Conservation (phyloP, 2,797 vertebrate species). For the Pseudomugil tenellus region DNA sequence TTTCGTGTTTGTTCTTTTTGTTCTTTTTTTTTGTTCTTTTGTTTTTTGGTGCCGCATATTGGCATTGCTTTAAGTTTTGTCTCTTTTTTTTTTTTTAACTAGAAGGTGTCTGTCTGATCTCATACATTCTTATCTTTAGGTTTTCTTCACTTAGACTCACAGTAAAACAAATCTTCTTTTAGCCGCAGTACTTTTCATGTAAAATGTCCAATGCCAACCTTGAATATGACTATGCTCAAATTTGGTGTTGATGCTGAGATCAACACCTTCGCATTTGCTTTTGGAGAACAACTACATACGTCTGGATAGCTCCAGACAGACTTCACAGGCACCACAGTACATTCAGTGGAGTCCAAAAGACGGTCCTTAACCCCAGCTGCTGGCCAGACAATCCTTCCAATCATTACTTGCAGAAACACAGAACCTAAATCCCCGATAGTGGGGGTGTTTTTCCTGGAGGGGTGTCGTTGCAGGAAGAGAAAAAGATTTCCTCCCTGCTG, state of each 20-base stretch:
- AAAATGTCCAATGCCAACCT: not conserved
- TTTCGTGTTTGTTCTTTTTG: constrained; percentile 30
- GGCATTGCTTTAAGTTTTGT: constrained; percentile 40
- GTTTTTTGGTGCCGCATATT: constrained; percentile 18
- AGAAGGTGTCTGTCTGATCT: constrained; percentile 21
- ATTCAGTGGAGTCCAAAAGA: constrained; percentile 3
- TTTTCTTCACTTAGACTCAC: constrained; percentile 6
- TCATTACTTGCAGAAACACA: constrained; percentile 55
- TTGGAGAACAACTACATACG: constrained; percentile 6
- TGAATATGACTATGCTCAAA: too few species aligned
- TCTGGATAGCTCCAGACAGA: constrained; percentile 22
- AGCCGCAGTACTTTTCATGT: not conserved
- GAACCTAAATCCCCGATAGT: constrained; percentile 34
- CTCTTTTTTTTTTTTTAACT: constrained; percentile 50
- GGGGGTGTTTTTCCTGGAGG: constrained; percentile 30
- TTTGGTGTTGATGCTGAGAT: too few species aligned
- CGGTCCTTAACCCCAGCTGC: constrained; percentile 5
- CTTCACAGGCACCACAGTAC: constrained; percentile 19
- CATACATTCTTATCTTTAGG: constrained; percentile 10
- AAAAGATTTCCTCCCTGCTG: constrained; percentile 55
- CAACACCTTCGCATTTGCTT: too few species aligned
- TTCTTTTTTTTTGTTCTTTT: too few species aligned
- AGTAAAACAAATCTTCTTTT: constrained; percentile 18
- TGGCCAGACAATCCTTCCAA: constrained; percentile 39
- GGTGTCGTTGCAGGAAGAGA: constrained; percentile 38